Percentiles rank a stretch among this genome's conserved stretches.
Evolutionary conservation across 2,113 vertebrate genomes (phyloP).

Genomic region (Mus musculus): GRCm39 chrX:47470001-47470500

Average conservation of each 20-base stretch:
- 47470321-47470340: background rate
- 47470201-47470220: background rate
- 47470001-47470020: too few species aligned
- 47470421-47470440: conserved; percentile 7
- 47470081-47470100: too few species aligned
- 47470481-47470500: conserved; percentile 16
- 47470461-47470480: conserved; percentile 9
- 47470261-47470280: background rate
- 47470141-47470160: too few species aligned
- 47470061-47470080: too few species aligned
- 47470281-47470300: background rate
- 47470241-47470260: background rate
- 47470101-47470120: too few species aligned
- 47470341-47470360: background rate
- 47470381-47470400: background rate
- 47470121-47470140: too few species aligned
- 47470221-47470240: background rate
- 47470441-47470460: background rate
- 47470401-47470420: conserved; percentile 33
- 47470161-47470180: background rate
- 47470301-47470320: background rate
- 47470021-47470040: too few species aligned
- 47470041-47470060: too few species aligned
- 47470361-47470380: background rate
- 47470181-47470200: background rate